phyloP scores from a whole-genome alignment of 2,888 invertebrate genomes.

The Agriopis marginaria region DNA sequence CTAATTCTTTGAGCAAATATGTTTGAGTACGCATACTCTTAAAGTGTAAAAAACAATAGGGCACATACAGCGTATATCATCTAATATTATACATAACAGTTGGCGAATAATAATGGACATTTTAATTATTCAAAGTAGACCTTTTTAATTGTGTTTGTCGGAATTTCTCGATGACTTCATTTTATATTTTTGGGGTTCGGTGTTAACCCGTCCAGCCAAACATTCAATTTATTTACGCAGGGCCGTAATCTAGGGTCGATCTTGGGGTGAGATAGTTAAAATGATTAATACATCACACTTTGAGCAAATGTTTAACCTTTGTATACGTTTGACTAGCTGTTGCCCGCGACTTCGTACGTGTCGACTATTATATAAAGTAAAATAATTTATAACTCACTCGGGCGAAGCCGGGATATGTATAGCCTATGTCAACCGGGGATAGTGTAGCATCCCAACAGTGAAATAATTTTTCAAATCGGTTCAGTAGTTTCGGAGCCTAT shows the following conservation, averaged over 20 bases:
- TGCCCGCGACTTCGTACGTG: too few species aligned
- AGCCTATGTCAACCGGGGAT: too few species aligned
- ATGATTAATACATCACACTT: not conserved
- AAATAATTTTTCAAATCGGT: too few species aligned
- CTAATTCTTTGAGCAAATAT: not conserved
- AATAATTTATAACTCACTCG: too few species aligned
- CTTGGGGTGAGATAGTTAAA: not conserved
- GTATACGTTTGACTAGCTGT: too few species aligned
- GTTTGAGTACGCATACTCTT: not conserved
- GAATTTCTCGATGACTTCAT: slow-evolving; percentile 75
- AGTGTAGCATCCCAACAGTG: too few species aligned
- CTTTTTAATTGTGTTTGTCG: slow-evolving; percentile 75
- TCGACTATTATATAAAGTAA: too few species aligned
- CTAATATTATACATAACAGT: not conserved
- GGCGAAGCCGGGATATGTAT: too few species aligned
- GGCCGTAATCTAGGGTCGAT: not conserved
- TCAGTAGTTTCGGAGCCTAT: too few species aligned
- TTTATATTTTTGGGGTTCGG: slow-evolving; percentile 64
- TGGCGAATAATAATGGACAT: slow-evolving; percentile 28
- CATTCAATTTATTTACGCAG: slow-evolving; percentile 67
- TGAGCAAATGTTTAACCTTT: too few species aligned
- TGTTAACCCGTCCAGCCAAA: slow-evolving; percentile 63
- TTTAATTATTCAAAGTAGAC: slow-evolving; percentile 68
- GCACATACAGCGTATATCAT: not conserved
- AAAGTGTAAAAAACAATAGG: not conserved